Evolutionary conservation across 2,797 vertebrate genomes (phyloP).

Genomic region (Malacoctenus gilli): DNA sequence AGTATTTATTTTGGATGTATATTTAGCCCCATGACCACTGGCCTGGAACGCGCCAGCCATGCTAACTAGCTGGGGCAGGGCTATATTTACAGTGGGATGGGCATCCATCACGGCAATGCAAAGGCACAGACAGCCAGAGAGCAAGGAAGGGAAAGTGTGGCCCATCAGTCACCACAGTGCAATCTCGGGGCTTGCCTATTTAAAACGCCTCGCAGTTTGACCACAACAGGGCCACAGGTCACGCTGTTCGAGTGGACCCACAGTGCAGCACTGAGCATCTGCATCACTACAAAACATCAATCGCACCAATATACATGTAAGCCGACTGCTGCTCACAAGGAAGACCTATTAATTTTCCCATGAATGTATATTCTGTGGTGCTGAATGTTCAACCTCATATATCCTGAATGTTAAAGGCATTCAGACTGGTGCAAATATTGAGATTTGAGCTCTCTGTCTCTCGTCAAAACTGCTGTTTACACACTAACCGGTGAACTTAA

Average conservation of each 20-base stretch:
- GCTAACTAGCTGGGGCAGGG: constrained; percentile 81
- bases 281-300: constrained; percentile 18
- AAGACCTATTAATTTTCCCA: too few species aligned
- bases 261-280: constrained; percentile 40
- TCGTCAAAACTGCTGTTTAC: too few species aligned
- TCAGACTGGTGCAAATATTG: too few species aligned
- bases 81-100: constrained; percentile 82
- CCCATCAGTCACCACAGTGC: constrained; percentile 74
- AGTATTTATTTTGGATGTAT: constrained; percentile 83
- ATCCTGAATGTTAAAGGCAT: too few species aligned
- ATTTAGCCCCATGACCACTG: constrained; percentile 79
- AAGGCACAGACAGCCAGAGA: constrained; percentile 68
- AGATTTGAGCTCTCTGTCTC: too few species aligned
- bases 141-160: constrained; percentile 79
- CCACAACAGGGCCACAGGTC: constrained; percentile 66
- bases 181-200: constrained; percentile 70
- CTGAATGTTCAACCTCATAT: too few species aligned
- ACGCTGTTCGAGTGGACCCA: constrained; percentile 42
- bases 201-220: constrained; percentile 68
- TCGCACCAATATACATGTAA: constrained; percentile 22
- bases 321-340: constrained; percentile 2
- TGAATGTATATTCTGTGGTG: too few species aligned
- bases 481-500: too few species aligned
- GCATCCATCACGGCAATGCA: constrained; percentile 76
- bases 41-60: constrained; percentile 78